phyloP scores from a whole-genome alignment of 2,888 invertebrate genomes.

The Ophion ellenae region DNA sequence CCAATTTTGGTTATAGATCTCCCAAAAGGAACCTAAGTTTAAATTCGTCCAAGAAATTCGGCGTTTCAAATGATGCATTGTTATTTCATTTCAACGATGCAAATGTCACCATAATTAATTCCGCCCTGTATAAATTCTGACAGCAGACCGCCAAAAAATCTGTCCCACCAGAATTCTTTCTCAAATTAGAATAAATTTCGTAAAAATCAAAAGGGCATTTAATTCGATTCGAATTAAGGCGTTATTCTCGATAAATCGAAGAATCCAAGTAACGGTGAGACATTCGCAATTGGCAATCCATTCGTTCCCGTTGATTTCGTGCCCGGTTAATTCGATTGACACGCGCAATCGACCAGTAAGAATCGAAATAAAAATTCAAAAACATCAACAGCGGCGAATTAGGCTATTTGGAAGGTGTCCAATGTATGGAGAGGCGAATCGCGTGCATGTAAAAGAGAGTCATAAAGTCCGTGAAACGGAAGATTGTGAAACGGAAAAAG shows the following conservation, averaged over 20 bases:
- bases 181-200: too few species aligned
- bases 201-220: too few species aligned
- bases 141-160: too few species aligned
- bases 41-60: too few species aligned
- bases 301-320: neutral
- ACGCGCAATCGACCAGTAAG: neutral
- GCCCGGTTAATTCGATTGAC: neutral
- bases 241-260: neutral
- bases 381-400: slow-evolving; percentile 69
- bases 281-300: neutral
- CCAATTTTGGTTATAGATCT: neutral
- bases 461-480: slow-evolving; percentile 17
- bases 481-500: slow-evolving; percentile 21
- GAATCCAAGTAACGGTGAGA: neutral
- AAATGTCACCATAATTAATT: too few species aligned
- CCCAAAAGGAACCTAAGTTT: too few species aligned
- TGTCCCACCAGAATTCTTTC: too few species aligned
- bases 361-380: neutral
- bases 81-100: too few species aligned
- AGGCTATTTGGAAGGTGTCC: slow-evolving; percentile 78
- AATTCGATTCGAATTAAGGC: too few species aligned
- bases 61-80: too few species aligned
- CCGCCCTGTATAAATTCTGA: too few species aligned
- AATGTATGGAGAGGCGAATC: slow-evolving; percentile 59
- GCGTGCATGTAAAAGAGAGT: slow-evolving; percentile 45